Conservation (phyloP, 2,888 invertebrate species). For the Atrina japonica region DNA sequence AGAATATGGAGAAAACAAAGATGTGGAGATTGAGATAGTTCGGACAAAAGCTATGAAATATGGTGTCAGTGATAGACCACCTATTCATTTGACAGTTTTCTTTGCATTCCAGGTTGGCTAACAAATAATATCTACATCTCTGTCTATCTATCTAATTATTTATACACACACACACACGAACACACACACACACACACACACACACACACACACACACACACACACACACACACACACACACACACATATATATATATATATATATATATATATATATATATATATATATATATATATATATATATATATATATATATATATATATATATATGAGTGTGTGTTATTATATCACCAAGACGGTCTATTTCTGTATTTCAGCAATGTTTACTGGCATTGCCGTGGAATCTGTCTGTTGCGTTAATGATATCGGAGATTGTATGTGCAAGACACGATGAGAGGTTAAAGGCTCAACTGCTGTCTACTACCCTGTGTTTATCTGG, state of each 20-base stretch:
- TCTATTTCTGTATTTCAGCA: slow-evolving; percentile 19
- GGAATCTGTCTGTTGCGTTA: slow-evolving; percentile 21
- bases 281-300: no score
- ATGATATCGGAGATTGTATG: slow-evolving; percentile 28
- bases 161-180: no score
- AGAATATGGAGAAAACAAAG: no score
- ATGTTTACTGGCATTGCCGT: slow-evolving; percentile 24
- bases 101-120: slow-evolving; percentile 40
- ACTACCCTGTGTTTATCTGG: slow-evolving; percentile 32
- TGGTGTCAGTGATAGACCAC: slow-evolving; percentile 26
- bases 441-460: slow-evolving; percentile 20
- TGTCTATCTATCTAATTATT: background rate
- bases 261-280: no score
- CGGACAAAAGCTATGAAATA: slow-evolving; percentile 13
- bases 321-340: no score
- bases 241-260: no score
- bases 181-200: no score
- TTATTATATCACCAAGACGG: background rate
- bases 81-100: slow-evolving; percentile 17
- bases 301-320: background rate
- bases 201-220: no score
- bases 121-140: no score
- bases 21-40: background rate
- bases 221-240: no score
- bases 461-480: slow-evolving; percentile 24